Percentiles rank a stretch among this genome's conserved stretches.
These are phyloP conservation scores for Drosophila sturtevanti DNA, from an alignment of 1,140 invertebrate species.

Conservation along the genomic window DNA sequence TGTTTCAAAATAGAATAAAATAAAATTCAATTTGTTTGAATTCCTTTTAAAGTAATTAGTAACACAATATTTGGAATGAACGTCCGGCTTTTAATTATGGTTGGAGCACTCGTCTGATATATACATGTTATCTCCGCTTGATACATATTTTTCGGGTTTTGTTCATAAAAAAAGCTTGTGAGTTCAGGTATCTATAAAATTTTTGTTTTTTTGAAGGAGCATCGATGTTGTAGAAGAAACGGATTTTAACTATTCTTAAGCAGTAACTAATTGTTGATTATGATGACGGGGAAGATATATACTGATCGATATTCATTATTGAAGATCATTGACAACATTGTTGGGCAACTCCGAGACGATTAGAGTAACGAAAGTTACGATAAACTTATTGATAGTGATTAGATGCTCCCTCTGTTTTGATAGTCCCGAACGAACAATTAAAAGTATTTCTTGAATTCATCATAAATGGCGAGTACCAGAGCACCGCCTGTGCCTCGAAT, in stretches of 20 bases:
- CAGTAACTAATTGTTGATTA: not conserved
- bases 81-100: too few relatives aligned
- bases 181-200: not conserved
- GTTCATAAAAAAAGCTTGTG: not conserved
- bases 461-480: conserved; percentile 91
- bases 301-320: too few relatives aligned
- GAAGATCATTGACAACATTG: not conserved
- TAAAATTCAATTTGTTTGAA: too few relatives aligned
- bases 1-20: too few relatives aligned
- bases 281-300: not conserved
- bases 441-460: conserved; percentile 87
- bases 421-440: conserved; percentile 1
- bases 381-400: not conserved
- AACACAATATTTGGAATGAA: too few relatives aligned
- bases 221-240: not conserved
- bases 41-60: too few relatives aligned
- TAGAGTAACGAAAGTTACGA: not conserved
- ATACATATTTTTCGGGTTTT: not conserved
- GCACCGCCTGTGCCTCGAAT: conserved; percentile 91
- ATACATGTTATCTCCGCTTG: not conserved
- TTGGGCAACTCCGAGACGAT: too few relatives aligned
- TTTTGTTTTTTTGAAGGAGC: not conserved
- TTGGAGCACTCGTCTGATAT: not conserved
- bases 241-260: not conserved
- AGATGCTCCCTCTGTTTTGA: not conserved